A percentile compares a stretch with the other conserved stretches of the same genome.
phyloP scores from a whole-genome alignment of 2,888 invertebrate species.

The Rapana venosa region DNA sequence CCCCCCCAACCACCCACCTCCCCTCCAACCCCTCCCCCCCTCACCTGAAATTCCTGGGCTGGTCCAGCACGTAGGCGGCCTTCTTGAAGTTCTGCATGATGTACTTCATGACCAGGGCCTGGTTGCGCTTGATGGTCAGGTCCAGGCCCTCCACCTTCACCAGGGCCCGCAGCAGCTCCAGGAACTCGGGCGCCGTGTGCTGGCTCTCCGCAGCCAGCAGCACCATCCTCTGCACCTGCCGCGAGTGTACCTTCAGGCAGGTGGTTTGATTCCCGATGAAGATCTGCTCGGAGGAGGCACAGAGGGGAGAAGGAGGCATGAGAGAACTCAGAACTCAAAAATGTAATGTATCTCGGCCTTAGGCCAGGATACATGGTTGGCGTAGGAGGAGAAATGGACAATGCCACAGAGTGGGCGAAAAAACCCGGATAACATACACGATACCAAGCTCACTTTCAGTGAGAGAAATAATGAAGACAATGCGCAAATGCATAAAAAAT shows the following conservation, averaged over 20 bases:
- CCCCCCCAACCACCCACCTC: neutral
- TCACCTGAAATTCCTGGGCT: constrained; percentile 68
- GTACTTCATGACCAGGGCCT: constrained; percentile 77
- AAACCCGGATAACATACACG: too few relatives aligned
- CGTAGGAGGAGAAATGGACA: neutral
- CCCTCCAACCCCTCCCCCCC: neutral
- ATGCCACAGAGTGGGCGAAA: neutral
- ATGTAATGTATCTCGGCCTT: too few relatives aligned
- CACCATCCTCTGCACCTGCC: constrained; percentile 75
- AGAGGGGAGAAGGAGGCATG: too few relatives aligned
- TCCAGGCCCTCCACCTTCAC: constrained; percentile 76
- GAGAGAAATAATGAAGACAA: too few relatives aligned
- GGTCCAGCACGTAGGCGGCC: constrained; percentile 74
- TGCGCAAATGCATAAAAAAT: too few relatives aligned
- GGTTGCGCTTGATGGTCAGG: constrained; percentile 77
- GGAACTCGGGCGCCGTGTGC: constrained; percentile 74
- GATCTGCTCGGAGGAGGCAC: constrained; percentile 59
- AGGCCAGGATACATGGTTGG: too few relatives aligned
- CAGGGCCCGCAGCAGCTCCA: constrained; percentile 73
- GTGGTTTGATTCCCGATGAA: constrained; percentile 76
- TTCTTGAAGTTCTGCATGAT: constrained; percentile 77
- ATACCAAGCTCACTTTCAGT: too few relatives aligned
- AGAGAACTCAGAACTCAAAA: too few relatives aligned
- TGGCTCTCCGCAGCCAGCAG: constrained; percentile 72
- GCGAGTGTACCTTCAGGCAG: constrained; percentile 75